These are phyloP conservation scores for Tinamus guttatus DNA, from an alignment of 2,113 vertebrate genomes.

Conservation along the genomic window DNA sequence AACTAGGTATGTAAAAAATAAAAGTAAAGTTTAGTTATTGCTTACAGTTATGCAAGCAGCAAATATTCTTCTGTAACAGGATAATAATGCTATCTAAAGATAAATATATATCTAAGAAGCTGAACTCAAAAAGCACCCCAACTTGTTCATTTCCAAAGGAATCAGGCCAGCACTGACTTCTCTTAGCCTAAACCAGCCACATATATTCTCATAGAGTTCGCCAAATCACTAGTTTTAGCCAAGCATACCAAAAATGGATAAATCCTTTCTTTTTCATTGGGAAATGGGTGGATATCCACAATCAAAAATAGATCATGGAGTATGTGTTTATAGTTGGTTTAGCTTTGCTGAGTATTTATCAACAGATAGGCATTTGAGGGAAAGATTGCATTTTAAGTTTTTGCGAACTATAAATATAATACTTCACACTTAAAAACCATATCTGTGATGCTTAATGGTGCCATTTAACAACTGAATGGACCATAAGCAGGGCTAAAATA, in stretches of 20 bases:
- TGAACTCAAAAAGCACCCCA: not conserved
- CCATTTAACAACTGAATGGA: conserved; percentile 20
- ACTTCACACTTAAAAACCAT: not conserved
- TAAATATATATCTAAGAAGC: not conserved
- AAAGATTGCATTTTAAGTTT: not conserved
- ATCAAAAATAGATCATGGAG: not conserved
- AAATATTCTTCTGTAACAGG: not conserved
- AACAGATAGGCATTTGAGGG: not conserved
- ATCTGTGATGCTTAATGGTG: conserved; percentile 5
- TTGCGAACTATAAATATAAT: not conserved
- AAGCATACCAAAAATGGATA: not conserved
- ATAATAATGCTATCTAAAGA: not conserved
- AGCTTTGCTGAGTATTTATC: not conserved
- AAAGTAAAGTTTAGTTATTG: not conserved
- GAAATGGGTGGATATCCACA: rapidly evolving
- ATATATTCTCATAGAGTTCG: not conserved
- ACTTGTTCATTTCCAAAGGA: not conserved
- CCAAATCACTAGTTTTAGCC: not conserved
- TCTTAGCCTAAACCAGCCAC: rapidly evolving
- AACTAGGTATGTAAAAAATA: not conserved
- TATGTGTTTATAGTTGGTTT: not conserved
- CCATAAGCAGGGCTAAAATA: conserved; percentile 27
- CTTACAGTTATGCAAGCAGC: not conserved
- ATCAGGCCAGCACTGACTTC: not conserved
- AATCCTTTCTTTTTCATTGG: not conserved